Base-by-base conservation (phyloP, 2,113 vertebrate genomes). In the Accipiter virgatus region DNA sequence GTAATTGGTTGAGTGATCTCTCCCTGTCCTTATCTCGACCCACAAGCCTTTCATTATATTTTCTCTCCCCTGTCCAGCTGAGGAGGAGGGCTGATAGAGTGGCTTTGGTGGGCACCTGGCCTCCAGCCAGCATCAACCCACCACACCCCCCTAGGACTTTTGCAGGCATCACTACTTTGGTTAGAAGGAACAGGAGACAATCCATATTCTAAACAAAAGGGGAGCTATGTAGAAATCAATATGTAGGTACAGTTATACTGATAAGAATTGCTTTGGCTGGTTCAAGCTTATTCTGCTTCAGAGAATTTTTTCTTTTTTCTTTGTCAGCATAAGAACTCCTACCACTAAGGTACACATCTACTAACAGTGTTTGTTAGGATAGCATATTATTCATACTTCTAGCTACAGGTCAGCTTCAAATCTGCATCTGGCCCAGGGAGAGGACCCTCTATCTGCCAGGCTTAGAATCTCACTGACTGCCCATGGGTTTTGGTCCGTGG, bases 291-390 rank as follows among this genome's bases (percentile, higher is more conserved):
- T 3, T 81, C 8, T 34, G 12, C 20, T 40, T 34, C 1, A 4
- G 45, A 63, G 65, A 66, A 13, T 0, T 4, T 4, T 26, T 2
- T 38, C 38, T 29, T 61, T 67, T n/a, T 45, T 73, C 38, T 75
- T 56, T 86, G 58, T 31, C 52, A 45, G 36, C 4, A 1, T n/a
- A 58, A 63, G 53, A 80, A 45, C 16, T 61, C 9, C 32, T 58
- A 1, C 55, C 47, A 36, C 7, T 23, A 5, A 43, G n/a, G 48
- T 73, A 40, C 16, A 15, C 15, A 31, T 32, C 11, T 18, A 0
- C 13, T 19, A 20, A 6, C 15, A 4, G 4, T 17, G 14, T 11
- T 55, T 74, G n/a, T 80, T 75, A 27, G 67, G 62, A 3, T 17
- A 63, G 17, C 2, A 0, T 40, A 11, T 38, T 71, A 20, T 18